These are phyloP conservation scores for Hoplodrina blanda DNA, from an alignment of 2,888 invertebrate genomes.

Conservation along the genomic window DNA sequence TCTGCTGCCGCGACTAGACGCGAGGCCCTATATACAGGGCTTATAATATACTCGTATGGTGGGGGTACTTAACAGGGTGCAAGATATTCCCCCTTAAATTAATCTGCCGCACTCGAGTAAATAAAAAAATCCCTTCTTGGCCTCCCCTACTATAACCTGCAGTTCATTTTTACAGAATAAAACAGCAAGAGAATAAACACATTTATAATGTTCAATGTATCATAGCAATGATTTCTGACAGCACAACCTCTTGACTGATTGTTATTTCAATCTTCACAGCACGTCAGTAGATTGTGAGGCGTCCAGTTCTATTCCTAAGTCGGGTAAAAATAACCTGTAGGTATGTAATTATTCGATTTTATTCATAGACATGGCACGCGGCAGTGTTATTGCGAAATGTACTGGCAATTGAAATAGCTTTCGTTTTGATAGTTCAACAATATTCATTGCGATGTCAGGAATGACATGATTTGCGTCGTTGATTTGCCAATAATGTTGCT, in stretches of 20 bases:
- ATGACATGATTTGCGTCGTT: background rate
- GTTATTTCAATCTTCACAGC: background rate
- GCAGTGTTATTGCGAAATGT: constrained; percentile 8
- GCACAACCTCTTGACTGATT: background rate
- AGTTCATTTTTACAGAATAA: no score
- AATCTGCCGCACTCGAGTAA: no score
- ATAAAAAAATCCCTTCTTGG: no score
- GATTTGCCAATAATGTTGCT: background rate
- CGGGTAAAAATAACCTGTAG: constrained; percentile 36
- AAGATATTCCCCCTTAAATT: no score
- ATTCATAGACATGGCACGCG: constrained; percentile 42
- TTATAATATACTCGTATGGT: no score
- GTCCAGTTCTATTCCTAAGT: constrained; percentile 15
- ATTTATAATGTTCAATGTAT: background rate
- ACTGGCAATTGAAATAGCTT: constrained; percentile 17
- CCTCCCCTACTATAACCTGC: no score
- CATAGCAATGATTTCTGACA: background rate
- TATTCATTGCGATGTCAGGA: constrained; percentile 5
- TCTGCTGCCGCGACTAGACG: no score
- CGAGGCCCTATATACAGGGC: no score
- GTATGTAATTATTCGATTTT: constrained; percentile 44
- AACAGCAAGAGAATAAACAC: no score
- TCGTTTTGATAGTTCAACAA: constrained; percentile 14
- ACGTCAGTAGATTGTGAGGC: constrained; percentile 9
- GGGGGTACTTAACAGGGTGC: no score